These are phyloP conservation scores for Cervus canadensis DNA, from an alignment of 2,113 vertebrate species.

Conservation along the genomic window DNA sequence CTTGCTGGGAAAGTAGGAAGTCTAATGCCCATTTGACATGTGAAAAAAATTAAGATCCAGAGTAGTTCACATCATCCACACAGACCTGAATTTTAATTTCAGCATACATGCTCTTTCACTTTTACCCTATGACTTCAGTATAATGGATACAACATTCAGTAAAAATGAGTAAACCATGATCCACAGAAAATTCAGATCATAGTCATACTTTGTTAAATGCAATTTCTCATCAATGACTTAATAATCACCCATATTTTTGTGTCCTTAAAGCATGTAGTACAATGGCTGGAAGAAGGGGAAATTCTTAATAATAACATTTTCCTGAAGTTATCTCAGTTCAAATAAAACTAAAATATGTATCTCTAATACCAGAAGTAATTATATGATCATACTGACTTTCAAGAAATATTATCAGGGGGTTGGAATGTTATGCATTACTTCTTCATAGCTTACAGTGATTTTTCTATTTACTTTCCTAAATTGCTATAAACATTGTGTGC, in stretches of 20 bases:
- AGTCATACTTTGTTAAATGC: not conserved
- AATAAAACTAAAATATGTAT: not conserved
- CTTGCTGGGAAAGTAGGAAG: not conserved
- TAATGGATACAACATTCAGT: not conserved
- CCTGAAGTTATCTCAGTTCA: not conserved
- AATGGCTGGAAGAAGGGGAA: not conserved
- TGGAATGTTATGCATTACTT: not conserved
- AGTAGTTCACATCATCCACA: not conserved
- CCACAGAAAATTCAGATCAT: not conserved
- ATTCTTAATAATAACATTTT: not conserved
- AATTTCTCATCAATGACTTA: not conserved
- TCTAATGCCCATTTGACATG: not conserved
- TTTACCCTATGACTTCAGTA: not conserved
- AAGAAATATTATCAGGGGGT: not conserved
- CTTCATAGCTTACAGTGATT: not conserved
- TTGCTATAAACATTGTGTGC: not conserved
- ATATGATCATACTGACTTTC: not conserved
- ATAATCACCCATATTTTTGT: not conserved
- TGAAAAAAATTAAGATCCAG: not conserved
- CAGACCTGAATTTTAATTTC: not conserved
- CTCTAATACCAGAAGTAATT: not conserved
- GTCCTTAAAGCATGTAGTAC: not conserved
- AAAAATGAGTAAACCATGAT: not conserved
- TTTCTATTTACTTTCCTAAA: slow-evolving; percentile 30
- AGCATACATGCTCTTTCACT: not conserved